Evolutionary conservation across 2,888 invertebrate species (phyloP).

Genomic region (Hofmannophila pseudospretella): DNA sequence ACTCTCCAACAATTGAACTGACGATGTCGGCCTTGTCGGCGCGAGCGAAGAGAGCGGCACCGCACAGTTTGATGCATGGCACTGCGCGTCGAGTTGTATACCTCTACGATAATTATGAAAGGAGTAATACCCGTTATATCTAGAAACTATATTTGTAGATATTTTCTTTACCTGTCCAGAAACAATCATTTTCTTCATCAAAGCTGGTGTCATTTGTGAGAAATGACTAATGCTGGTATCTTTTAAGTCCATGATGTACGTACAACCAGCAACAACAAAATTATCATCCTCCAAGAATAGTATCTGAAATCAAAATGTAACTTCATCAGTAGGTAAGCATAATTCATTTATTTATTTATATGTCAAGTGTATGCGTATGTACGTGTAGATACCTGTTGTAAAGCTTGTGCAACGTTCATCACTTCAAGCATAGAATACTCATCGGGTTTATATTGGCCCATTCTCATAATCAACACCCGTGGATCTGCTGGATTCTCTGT

Average conservation of each 20-base stretch:
- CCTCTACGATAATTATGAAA: too few species aligned
- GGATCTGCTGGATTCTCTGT: constrained; percentile 34
- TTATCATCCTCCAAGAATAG: constrained; percentile 74
- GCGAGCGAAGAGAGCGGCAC: too few species aligned
- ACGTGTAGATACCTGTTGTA: constrained; percentile 11
- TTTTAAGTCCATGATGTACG: constrained; percentile 70
- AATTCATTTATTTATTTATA: too few species aligned
- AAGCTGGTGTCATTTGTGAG: constrained; percentile 66
- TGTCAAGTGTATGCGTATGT: too few species aligned
- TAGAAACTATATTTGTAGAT: too few species aligned
- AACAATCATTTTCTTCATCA: constrained; percentile 70
- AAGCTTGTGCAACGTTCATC: background rate
- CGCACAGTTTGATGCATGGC: too few species aligned
- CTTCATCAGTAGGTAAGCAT: too few species aligned
- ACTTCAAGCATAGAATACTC: constrained; percentile 14
- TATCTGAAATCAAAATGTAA: constrained; percentile 25
- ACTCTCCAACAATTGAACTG: too few species aligned
- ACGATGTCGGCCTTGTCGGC: too few species aligned
- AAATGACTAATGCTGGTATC: constrained; percentile 69
- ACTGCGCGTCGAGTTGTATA: too few species aligned
- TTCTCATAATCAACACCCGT: constrained; percentile 62
- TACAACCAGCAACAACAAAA: constrained; percentile 55
- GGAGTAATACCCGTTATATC: too few species aligned
- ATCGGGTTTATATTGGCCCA: constrained; percentile 54
- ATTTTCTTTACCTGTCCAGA: constrained; percentile 40